A percentile compares a stretch with the other conserved stretches of the same genome.
These are phyloP conservation scores for Oscheius sp. DNA, from an alignment of 2,888 invertebrate genomes.

Conservation along the genomic window DNA sequence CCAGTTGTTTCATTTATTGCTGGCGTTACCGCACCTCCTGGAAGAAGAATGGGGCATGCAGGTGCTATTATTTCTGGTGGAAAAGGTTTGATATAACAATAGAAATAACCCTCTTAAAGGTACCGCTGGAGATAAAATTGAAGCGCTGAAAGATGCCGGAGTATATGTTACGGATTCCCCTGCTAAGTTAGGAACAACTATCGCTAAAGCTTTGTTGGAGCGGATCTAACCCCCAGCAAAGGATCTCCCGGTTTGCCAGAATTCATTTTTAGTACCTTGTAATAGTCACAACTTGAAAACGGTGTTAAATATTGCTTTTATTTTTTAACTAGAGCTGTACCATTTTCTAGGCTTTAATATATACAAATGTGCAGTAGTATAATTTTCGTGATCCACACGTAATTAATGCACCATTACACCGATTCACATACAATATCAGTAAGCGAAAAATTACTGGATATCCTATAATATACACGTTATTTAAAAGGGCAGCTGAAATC, in stretches of 20 bases:
- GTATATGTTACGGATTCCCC: slow-evolving; percentile 58
- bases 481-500: not conserved
- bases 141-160: slow-evolving; percentile 55
- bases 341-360: slow-evolving; percentile 3
- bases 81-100: slow-evolving; percentile 36
- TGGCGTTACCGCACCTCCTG: slow-evolving; percentile 88
- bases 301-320: slow-evolving; percentile 1
- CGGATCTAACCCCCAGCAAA: no score
- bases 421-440: not conserved
- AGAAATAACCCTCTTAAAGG: slow-evolving; percentile 29
- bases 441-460: slow-evolving; percentile 6
- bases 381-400: slow-evolving; percentile 11
- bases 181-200: slow-evolving; percentile 54
- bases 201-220: slow-evolving; percentile 32
- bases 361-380: not conserved
- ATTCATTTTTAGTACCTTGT: slow-evolving; percentile 10
- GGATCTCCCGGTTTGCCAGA: no score
- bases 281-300: slow-evolving; percentile 5
- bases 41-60: slow-evolving; percentile 56
- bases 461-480: slow-evolving; percentile 7
- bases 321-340: no score
- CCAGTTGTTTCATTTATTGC: slow-evolving; percentile 99
- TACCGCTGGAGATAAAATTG: slow-evolving; percentile 58
- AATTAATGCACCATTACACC: not conserved
- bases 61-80: slow-evolving; percentile 61